A percentile compares a stretch with the other conserved stretches of the same genome.
These are phyloP conservation scores for Glaucopsyche alexis DNA, from an alignment of 2,888 invertebrate genomes.

Conservation along the genomic window DNA sequence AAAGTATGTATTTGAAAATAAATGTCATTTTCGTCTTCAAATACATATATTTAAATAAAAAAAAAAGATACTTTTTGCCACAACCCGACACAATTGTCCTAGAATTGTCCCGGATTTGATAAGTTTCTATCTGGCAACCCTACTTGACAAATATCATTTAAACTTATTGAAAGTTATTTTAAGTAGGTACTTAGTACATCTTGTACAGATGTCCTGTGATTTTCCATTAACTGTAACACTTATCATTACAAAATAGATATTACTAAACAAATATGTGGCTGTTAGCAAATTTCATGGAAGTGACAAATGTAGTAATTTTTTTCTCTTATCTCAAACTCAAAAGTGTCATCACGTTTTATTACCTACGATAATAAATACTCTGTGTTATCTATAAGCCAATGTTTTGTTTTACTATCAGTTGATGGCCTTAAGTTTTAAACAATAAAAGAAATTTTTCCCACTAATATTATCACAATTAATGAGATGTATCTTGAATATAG, in stretches of 20 bases:
- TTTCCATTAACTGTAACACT: conserved; percentile 15
- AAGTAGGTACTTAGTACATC: neutral
- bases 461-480: neutral
- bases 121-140: no score
- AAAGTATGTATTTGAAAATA: no score
- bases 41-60: no score
- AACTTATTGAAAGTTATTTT: neutral
- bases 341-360: conserved; percentile 27
- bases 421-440: conserved; percentile 18
- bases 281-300: neutral
- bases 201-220: neutral
- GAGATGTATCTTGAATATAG: neutral
- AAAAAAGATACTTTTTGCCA: no score
- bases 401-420: conserved; percentile 23
- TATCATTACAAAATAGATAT: neutral
- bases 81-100: no score
- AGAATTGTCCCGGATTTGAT: no score
- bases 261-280: neutral
- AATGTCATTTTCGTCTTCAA: no score
- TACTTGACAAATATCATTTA: no score
- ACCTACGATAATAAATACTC: conserved; percentile 18
- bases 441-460: neutral
- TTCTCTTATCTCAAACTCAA: neutral
- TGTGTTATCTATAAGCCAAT: conserved; percentile 1
- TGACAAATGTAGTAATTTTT: neutral